Base-by-base conservation (phyloP, 2,888 invertebrate species). In the Trichopoda pennipes region DNA sequence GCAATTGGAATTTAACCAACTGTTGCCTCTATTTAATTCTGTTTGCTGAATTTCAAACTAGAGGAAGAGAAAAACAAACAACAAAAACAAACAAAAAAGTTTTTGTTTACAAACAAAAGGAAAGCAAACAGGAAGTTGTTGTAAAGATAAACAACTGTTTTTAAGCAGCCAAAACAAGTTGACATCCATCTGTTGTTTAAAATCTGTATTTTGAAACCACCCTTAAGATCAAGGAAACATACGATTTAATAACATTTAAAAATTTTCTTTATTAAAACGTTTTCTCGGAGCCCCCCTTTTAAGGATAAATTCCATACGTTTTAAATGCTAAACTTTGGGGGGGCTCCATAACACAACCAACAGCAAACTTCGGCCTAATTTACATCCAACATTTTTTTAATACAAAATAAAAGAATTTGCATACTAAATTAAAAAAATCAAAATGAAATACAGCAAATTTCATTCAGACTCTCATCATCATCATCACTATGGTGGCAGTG, bases 401-500 rank as follows among this genome's bases (percentile, higher is more conserved):
- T 53, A 56, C 55, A 68, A 51, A 72, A 58, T 16, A 60, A 64
- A 60, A 64, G 63, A 58, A 42, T 73, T n/a, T 58, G 51, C 23
- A 35, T 53, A 2, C 55, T 14, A 56, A 53, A 42, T 3, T 49
- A 9, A 42, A 58, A n/a, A 17, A 38, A 44, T 1, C 16, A 60
- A 66, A 55, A 83, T 80, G 83, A 83, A 80, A 70, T 82, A 82
- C 61, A 79, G 61, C 56, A 82, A 82, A 72, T 74, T 82, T 19
- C 86, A 85, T 53, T 86, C 86, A 68, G 87, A 88, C 72, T 23
- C 69, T 1, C 85, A 87, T 12, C 86, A 87, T 28, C 79, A 83
- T n/a, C 80, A 87, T n/a, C 86, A 87, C 14, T 83, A 85, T 60
- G 86, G 84, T 56, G 74, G 82, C 14, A 60, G 78, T 73, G 69